Evolutionary conservation across 1,140 invertebrate genomes (phyloP).

Genomic region (Parasteatoda tepidariorum): DNA sequence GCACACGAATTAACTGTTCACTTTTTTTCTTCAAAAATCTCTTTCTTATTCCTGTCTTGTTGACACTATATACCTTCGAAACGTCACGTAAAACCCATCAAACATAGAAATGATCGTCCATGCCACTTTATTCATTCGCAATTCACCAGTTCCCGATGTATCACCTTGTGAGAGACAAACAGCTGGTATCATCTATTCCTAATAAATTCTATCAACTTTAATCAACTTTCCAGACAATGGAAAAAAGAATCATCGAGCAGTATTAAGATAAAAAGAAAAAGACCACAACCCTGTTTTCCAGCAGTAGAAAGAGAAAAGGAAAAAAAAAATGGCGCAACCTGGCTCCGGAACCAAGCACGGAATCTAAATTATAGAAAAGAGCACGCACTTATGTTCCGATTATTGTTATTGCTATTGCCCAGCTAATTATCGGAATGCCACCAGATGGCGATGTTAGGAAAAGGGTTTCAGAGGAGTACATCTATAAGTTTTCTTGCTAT

Average conservation of each 20-base stretch:
- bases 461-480: not conserved
- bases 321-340: not conserved
- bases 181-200: conserved; percentile 41
- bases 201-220: conserved; percentile 56
- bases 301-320: not conserved
- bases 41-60: conserved; percentile 1
- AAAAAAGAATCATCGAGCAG: not conserved
- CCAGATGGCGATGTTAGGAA: conserved; percentile 24
- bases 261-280: not conserved
- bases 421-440: conserved; percentile 42
- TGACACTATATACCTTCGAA: too few relatives aligned
- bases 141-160: not conserved
- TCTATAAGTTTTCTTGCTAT: not conserved
- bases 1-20: too few relatives aligned
- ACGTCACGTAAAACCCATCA: conserved; percentile 14
- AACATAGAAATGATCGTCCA: not conserved
- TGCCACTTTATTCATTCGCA: not conserved
- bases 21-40: too few relatives aligned
- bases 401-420: conserved; percentile 33
- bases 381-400: conserved; percentile 10
- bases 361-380: conserved; percentile 42
- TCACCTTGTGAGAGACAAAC: not conserved
- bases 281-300: not conserved
- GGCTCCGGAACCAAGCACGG: conserved; percentile 6
- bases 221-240: conserved; percentile 25